phyloP scores from a whole-genome alignment of 92 coral and sea anemone genomes.

The Diadumene lineata region DNA sequence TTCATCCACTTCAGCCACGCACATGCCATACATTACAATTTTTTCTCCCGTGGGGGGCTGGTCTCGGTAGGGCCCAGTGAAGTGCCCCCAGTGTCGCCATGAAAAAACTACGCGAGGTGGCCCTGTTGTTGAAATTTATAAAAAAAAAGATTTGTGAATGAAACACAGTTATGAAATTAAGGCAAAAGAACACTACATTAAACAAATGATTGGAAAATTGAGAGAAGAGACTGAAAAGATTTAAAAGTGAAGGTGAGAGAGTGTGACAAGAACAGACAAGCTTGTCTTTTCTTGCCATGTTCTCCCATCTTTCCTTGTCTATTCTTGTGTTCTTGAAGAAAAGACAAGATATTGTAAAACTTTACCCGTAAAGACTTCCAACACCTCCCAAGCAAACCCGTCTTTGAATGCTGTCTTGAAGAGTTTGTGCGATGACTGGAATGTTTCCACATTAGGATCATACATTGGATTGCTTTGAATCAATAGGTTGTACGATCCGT shows the following conservation, averaged over 20 bases:
- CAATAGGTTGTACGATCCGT: constrained; percentile 64
- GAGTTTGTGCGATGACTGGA: constrained; percentile 62
- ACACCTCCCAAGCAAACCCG: constrained; percentile 88
- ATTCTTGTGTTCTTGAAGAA: no score
- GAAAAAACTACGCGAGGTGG: constrained; percentile 86
- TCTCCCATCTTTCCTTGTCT: no score
- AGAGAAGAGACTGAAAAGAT: no score
- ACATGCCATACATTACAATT: constrained; percentile 68
- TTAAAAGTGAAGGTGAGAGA: no score
- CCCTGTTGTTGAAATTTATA: no score
- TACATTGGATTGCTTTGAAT: constrained; percentile 73
- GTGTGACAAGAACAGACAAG: no score
- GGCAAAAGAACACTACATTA: no score
- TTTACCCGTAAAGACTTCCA: constrained; percentile 73
- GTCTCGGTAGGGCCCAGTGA: constrained; percentile 77
- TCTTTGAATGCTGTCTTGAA: constrained; percentile 65
- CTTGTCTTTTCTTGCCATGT: no score
- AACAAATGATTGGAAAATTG: no score
- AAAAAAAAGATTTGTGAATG: no score
- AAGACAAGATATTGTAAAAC: no score
- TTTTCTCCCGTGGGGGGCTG: constrained; percentile 73
- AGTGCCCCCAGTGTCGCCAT: constrained; percentile 93
- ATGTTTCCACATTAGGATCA: constrained; percentile 39
- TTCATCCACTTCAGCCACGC: constrained; percentile 67
- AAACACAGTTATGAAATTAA: no score